Conservation (phyloP, 2,113 vertebrate genomes). For the Gorsachius goisagi region DNA sequence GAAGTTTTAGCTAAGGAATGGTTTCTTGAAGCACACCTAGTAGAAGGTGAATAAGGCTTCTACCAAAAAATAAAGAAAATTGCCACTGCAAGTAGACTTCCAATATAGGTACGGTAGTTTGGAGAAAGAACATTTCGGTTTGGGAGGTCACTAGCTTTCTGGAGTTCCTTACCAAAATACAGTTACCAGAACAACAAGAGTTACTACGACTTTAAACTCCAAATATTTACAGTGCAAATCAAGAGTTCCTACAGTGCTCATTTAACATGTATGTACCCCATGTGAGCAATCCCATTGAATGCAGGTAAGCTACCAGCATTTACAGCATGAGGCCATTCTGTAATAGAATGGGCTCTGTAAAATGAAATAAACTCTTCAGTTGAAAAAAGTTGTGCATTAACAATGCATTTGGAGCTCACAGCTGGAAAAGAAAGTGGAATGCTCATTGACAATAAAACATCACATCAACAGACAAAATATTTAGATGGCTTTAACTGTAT, state of each 20-base stretch:
- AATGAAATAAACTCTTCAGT: background rate
- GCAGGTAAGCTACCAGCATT: background rate
- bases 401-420: rapidly evolving
- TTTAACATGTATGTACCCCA: rapidly evolving
- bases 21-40: background rate
- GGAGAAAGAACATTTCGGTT: background rate
- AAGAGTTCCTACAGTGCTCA: background rate
- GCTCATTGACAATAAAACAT: rapidly evolving
- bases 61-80: background rate
- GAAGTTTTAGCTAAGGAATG: background rate
- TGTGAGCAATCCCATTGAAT: background rate
- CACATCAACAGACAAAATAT: background rate
- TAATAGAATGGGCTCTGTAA: rapidly evolving
- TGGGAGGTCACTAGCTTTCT: background rate
- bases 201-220: background rate
- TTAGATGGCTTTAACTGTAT: background rate
- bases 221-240: background rate
- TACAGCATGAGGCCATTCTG: background rate
- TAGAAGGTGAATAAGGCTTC: background rate
- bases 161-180: background rate
- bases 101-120: rapidly evolving
- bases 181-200: background rate
- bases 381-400: background rate
- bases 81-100: background rate
- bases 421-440: rapidly evolving